Percentiles rank a stretch among this genome's conserved stretches.
Evolutionary conservation across 2,113 vertebrate genomes (phyloP).

Genomic region (Tupaia chinensis): DNA sequence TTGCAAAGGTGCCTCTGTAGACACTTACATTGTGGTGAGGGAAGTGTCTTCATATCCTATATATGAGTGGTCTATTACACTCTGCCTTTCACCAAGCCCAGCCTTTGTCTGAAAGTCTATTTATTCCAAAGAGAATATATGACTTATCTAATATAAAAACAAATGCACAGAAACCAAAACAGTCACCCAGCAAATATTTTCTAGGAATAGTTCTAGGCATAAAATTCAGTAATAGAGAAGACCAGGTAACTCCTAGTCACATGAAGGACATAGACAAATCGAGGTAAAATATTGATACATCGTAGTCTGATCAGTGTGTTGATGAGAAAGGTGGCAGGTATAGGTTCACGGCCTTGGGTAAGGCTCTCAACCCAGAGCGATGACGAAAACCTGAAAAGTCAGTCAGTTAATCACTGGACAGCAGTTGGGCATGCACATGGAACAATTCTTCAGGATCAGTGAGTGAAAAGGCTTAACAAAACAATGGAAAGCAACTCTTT

Average conservation of each 20-base stretch:
- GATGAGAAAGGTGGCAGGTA: background rate
- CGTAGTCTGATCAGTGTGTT: background rate
- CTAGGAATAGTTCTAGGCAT: background rate
- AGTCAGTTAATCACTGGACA: background rate
- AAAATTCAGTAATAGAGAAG: background rate
- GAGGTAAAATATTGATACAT: background rate
- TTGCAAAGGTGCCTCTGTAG: background rate
- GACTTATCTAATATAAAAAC: conserved; percentile 19
- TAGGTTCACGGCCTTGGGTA: background rate
- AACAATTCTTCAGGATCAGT: background rate
- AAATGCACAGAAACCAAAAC: background rate
- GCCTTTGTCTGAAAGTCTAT: background rate
- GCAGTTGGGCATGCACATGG: background rate
- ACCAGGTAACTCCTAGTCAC: background rate
- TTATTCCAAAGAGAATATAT: background rate
- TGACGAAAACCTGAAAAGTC: background rate
- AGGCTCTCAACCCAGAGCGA: background rate
- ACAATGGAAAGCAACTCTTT: background rate
- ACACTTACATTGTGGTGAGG: background rate
- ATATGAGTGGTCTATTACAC: background rate
- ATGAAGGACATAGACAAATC: background rate
- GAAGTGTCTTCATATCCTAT: background rate
- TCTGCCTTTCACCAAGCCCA: background rate
- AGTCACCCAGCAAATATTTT: background rate
- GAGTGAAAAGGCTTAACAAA: background rate